Evolutionary conservation across 2,797 vertebrate genomes (phyloP), one percentile per base, ranked within the genome.

Genomic region (Glossophaga mutica): DNA sequence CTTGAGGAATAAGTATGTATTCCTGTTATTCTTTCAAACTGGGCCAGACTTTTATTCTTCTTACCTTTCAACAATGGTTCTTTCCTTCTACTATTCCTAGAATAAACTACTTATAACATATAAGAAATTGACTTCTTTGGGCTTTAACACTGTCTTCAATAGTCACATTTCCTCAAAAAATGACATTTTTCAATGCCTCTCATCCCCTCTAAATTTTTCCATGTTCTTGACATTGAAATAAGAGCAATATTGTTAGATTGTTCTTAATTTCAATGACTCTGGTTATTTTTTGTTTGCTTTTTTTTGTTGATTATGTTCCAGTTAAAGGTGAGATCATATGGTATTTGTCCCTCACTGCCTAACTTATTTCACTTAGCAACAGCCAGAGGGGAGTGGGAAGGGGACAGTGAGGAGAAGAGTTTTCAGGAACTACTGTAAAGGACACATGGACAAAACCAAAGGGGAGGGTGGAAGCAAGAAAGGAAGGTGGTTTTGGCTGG

Each of bases 1-100:
- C 15, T 83, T 92, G 48, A 95, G 26, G 19, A 79, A 50, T 91
- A 89, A 96, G 74, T 87, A 15, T 85, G 29, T 55, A 91, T 57
- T 87, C 94, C 86, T 71, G 74, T 84, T 81, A 34, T 95, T 70
- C 34, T 92, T 74, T 89, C 82, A 79, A 92, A 48, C 34, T 70
- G n/a, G 10, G 22, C 29, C 57, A 70, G 32, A n/a, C 24, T 81
- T 10, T 37, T 88, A 34, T 68, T 52, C 26, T 86, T 85, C 39
- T 52, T 67, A 29, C 22, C 9, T 71, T 91, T 90, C 4, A 34
- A 32, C 15, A 74, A 29, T 65, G 3, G 42, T 89, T 65, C 42
- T n/a, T 96, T 59, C 46, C 2, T 46, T 65, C n/a, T 46, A 19
- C 52, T 70, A 9, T 29, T 46, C 26, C 65, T 46, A 62, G 6